Evolutionary conservation across 2,113 vertebrate species (phyloP).

Genomic region (Mustelus asterias): DNA sequence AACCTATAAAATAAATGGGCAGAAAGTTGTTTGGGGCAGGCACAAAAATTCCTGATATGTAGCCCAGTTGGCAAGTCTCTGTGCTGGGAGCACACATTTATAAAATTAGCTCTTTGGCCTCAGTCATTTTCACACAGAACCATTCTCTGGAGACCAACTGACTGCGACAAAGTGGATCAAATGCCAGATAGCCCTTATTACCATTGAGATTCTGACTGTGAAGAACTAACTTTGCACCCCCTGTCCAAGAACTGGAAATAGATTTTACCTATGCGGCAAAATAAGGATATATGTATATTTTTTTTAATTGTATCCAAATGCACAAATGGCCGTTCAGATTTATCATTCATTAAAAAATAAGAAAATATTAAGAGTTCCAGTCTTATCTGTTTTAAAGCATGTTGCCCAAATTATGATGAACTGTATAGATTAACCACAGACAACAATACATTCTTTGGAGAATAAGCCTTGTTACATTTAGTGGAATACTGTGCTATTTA

Average conservation of each 20-base stretch:
- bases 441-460: constrained; percentile 23
- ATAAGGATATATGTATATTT: not conserved
- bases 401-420: constrained; percentile 26
- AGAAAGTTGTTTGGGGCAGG: not conserved
- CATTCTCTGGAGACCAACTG: not conserved
- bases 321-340: not conserved
- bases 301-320: not conserved
- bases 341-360: not conserved
- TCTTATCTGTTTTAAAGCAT: not conserved
- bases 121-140: not conserved
- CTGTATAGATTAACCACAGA: not conserved
- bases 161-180: not conserved
- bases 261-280: not conserved
- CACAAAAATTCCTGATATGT: not conserved
- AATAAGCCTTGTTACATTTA: not conserved
- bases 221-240: not conserved
- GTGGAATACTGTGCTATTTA: not conserved
- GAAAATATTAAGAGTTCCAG: constrained; percentile 18
- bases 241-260: not conserved
- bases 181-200: not conserved
- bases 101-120: not conserved
- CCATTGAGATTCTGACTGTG: not conserved
- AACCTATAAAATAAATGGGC: not conserved
- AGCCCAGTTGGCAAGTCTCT: not conserved
- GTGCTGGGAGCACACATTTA: not conserved